A percentile compares a stretch with the other conserved stretches of the same genome.
These are phyloP conservation scores for Gymnoscopelus braueri DNA, from an alignment of 2,797 vertebrate species.

Conservation along the genomic window DNA sequence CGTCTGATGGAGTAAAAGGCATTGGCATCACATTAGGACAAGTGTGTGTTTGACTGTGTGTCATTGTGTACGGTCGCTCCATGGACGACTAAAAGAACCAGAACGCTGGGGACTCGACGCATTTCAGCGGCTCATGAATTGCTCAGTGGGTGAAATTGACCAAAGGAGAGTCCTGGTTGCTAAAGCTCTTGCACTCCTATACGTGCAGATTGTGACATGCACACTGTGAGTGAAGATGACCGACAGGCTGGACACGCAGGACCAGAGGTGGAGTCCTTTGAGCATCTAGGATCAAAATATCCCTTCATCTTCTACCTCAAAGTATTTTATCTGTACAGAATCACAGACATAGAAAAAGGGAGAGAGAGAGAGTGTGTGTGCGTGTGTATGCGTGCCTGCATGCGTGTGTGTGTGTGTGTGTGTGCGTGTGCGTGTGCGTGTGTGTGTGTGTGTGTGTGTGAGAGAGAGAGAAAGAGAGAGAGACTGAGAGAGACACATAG, in stretches of 20 bases:
- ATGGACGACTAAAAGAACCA: conserved; percentile 47
- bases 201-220: not conserved
- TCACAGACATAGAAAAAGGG: conserved; percentile 9
- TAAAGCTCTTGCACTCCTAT: no score
- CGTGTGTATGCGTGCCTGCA: no score
- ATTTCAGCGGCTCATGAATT: conserved; percentile 49
- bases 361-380: not conserved
- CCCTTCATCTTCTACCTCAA: not conserved
- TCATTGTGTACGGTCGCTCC: conserved; percentile 33
- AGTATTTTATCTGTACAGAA: not conserved
- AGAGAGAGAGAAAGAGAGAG: conserved; percentile 28
- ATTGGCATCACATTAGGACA: conserved; percentile 73
- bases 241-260: not conserved
- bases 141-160: conserved; percentile 41
- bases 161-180: conserved; percentile 23
- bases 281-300: not conserved
- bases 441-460: conserved; percentile 4
- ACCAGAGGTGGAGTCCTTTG: not conserved
- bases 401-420: no score
- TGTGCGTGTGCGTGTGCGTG: no score
- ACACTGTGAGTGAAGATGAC: not conserved
- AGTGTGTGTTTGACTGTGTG: conserved; percentile 55
- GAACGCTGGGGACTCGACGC: conserved; percentile 40
- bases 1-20: conserved; percentile 76
- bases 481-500: not conserved